Evolutionary conservation across 2,888 invertebrate species (phyloP).

Genomic region (Aporophyla nigra): DNA sequence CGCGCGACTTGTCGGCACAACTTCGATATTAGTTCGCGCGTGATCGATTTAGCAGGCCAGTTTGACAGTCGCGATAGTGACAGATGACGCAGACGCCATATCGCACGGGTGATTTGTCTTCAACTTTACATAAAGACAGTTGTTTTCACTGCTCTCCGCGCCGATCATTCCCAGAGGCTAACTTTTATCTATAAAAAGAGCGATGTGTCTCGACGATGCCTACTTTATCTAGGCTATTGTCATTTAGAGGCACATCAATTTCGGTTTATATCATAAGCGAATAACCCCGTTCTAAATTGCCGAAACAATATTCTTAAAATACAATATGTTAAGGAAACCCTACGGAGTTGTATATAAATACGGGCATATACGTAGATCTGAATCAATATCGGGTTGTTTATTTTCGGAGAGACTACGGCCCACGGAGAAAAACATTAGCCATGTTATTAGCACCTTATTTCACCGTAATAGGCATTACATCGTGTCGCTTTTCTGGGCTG

Average conservation of each 20-base stretch:
- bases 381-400: slow-evolving; percentile 36
- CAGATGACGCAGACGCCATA: slow-evolving; percentile 88
- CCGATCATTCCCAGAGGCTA: slow-evolving; percentile 55
- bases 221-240: slow-evolving; percentile 47
- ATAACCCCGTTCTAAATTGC: slow-evolving; percentile 32
- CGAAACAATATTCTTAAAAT: slow-evolving; percentile 40
- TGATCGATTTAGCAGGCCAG: slow-evolving; percentile 88
- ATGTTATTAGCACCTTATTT: slow-evolving; percentile 52
- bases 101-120: slow-evolving; percentile 88
- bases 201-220: slow-evolving; percentile 21
- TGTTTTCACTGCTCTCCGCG: slow-evolving; percentile 67
- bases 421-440: slow-evolving; percentile 34
- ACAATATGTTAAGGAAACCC: slow-evolving; percentile 18
- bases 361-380: neutral
- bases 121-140: slow-evolving; percentile 79
- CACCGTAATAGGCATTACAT: slow-evolving; percentile 58
- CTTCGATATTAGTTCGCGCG: slow-evolving; percentile 89
- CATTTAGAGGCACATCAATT: slow-evolving; percentile 39
- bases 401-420: slow-evolving; percentile 28
- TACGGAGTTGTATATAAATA: slow-evolving; percentile 29
- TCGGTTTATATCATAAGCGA: slow-evolving; percentile 39
- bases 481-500: slow-evolving; percentile 68
- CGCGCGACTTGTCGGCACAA: slow-evolving; percentile 79
- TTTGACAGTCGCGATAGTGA: slow-evolving; percentile 89
- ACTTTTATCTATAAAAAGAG: slow-evolving; percentile 46